Evolutionary conservation across 2,797 vertebrate genomes (phyloP).

Genomic region (Tapirus indicus): DNA sequence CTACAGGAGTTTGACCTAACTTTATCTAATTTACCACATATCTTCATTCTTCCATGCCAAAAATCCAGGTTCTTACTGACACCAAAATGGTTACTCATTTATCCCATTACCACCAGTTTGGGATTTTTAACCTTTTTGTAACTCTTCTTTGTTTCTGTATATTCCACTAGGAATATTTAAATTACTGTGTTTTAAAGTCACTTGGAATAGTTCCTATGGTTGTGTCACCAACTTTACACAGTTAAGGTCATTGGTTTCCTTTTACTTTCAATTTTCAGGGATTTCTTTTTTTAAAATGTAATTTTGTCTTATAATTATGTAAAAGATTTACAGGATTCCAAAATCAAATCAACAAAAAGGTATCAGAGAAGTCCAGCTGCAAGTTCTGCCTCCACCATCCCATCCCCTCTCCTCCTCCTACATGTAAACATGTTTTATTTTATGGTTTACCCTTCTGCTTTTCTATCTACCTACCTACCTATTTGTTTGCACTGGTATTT

Average conservation of each 20-base stretch:
- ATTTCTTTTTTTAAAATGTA: neutral
- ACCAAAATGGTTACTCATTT: neutral
- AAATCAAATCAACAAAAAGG: neutral
- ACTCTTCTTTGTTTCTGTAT: neutral
- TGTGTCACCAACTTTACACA: neutral
- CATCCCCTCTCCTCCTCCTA: neutral
- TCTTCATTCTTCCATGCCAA: neutral
- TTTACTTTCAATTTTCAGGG: neutral
- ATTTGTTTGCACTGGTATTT: neutral
- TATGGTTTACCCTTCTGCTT: neutral
- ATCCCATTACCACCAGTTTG: neutral
- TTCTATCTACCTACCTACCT: neutral
- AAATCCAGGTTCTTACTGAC: neutral
- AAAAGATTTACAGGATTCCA: neutral
- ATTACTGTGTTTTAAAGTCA: neutral
- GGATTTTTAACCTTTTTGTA: neutral
- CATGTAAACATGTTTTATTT: neutral
- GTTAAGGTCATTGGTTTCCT: neutral
- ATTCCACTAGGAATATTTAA: neutral
- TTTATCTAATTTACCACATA: neutral
- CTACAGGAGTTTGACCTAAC: neutral
- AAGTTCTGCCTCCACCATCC: neutral
- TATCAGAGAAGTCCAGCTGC: neutral
- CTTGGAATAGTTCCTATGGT: neutral
- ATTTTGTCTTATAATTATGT: neutral